Conservation (phyloP, 2,113 vertebrate species). For the Potamarius usumacintae region DNA sequence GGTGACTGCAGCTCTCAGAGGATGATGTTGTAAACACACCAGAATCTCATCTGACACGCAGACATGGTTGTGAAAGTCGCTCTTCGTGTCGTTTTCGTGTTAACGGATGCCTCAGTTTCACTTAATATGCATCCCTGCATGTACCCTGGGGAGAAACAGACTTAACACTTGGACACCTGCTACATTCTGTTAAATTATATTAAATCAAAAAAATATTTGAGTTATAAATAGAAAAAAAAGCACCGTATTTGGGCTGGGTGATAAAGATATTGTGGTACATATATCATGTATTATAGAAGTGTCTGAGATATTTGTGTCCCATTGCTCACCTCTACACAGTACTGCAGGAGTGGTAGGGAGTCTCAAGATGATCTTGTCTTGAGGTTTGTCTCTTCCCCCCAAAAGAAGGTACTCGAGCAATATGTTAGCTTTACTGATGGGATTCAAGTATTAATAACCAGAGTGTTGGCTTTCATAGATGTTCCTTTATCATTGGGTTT, state of each 20-base stretch:
- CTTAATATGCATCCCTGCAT: background rate
- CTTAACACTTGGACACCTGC: background rate
- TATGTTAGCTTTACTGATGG: too few relatives aligned
- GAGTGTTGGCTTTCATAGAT: too few relatives aligned
- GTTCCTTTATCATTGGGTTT: too few relatives aligned
- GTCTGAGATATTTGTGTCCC: background rate
- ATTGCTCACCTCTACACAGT: background rate
- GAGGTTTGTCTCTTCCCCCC: too few relatives aligned
- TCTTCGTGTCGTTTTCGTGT: background rate
- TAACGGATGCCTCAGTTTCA: background rate
- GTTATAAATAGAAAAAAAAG: background rate
- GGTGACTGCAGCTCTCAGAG: background rate
- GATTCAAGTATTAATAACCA: too few relatives aligned
- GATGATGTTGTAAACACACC: slow-evolving; percentile 7
- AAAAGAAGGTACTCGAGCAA: too few relatives aligned
- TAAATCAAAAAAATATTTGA: background rate
- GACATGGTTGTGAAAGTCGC: background rate
- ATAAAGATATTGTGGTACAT: background rate
- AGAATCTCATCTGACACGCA: background rate
- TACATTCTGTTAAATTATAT: background rate
- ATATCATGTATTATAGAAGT: background rate
- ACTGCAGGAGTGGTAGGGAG: background rate
- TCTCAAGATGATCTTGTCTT: background rate
- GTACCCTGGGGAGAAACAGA: background rate
- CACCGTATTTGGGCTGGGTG: background rate